Evolutionary conservation across 2,797 vertebrate species (phyloP), one percentile per base, ranked within the genome.

Genomic region (Melanogrammus aeglefinus): DNA sequence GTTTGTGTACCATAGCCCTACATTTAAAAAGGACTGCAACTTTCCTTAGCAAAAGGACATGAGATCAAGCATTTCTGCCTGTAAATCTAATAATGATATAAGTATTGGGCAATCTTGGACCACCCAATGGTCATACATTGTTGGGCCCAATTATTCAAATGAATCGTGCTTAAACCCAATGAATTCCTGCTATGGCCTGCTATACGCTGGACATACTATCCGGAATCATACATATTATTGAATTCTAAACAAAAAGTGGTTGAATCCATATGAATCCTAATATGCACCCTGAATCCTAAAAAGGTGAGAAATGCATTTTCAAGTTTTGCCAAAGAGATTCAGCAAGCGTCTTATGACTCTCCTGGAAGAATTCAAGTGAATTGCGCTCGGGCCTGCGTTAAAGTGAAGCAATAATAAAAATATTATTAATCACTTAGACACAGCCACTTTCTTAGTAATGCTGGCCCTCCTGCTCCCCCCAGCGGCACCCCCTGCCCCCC

Each of bases 391-490:
- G 44, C 44, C 44, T 18, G 44, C 16, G 44, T 4, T 33, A 16
- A 57, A 6, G 51, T 21, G 6, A 57, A 6, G 51, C 21, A 6
- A 57, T n/a, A 57, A n/a, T 1, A 21, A 7, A 7, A 57, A 4
- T 9, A n/a, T 57, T 1, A 57, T n/a, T n/a, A 21, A 29, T 90
- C 86, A 93, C 83, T 94, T 94, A 10, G 92, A 89, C 70, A 87
- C 77, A 24, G 87, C 86, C 0, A 86, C 82, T 85, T 95, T 98
- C 87, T 97, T 97, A 35, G 94, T 92, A 4, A 92, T 79, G 73
- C 91, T 92, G 0, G 93, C 88, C 83, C 95, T 96, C 86, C 96
- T 96, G 87, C 84, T 83, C 66, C 73, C 57, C 36, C 51, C 73
- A 8, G 84, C 84, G 16, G 70, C 88, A 4, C 69, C 87, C 47